A percentile compares a stretch with the other conserved stretches of the same genome.
Conservation (phyloP, 2,797 vertebrate genomes). For the Kryptolebias ocellatus region DNA sequence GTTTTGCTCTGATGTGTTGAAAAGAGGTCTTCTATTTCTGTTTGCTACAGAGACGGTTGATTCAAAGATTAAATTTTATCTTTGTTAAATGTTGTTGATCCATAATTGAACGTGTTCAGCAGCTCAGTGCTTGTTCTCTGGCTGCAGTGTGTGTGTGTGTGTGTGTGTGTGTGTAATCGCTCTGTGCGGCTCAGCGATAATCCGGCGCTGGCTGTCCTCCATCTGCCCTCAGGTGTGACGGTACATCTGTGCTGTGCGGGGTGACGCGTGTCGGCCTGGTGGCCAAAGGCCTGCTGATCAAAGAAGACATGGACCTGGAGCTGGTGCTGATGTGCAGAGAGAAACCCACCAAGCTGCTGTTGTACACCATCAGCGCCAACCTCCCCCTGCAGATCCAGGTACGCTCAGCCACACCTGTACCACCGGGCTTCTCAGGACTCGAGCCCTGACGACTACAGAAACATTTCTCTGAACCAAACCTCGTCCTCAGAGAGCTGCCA, state of each 20-base stretch:
- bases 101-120: background rate
- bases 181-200: background rate
- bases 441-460: conserved; percentile 3
- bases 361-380: conserved; percentile 89
- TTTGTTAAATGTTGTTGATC: background rate
- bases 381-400: conserved; percentile 94
- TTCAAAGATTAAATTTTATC: too few relatives aligned
- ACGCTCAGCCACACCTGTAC: conserved; percentile 59
- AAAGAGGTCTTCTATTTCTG: background rate
- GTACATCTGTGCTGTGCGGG: conserved; percentile 85
- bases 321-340: conserved; percentile 94
- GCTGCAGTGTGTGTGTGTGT: conserved; percentile 3
- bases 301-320: conserved; percentile 91
- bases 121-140: background rate
- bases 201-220: conserved; percentile 45
- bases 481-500: too few relatives aligned
- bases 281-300: conserved; percentile 93
- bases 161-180: conserved; percentile 6
- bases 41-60: too few relatives aligned
- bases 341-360: conserved; percentile 89
- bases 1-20: background rate
- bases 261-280: conserved; percentile 92
- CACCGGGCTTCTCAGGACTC: background rate
- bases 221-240: conserved; percentile 74
- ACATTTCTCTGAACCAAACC: background rate